phyloP scores from a whole-genome alignment of 2,888 invertebrate species.

The Melipona beecheii region DNA sequence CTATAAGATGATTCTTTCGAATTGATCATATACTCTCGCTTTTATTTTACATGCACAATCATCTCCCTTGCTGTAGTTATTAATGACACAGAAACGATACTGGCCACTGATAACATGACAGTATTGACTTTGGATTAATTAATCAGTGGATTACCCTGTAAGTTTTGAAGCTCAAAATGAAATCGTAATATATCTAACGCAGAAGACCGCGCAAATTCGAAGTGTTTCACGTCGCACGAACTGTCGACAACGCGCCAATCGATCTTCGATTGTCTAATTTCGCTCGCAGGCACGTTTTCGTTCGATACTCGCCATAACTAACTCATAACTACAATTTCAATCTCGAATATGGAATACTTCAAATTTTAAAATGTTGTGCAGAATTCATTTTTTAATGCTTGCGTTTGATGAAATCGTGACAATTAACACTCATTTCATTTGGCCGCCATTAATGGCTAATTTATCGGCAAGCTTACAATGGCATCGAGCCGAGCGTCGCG shows the following conservation, averaged over 20 bases:
- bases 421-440: neutral
- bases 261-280: slow-evolving; percentile 43
- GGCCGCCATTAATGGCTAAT: slow-evolving; percentile 25
- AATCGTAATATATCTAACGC: neutral
- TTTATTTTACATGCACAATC: too few relatives aligned
- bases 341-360: too few relatives aligned
- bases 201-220: neutral
- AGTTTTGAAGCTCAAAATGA: neutral
- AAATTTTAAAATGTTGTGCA: neutral
- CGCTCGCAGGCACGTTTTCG: neutral
- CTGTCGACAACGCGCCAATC: slow-evolving; percentile 65
- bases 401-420: too few relatives aligned
- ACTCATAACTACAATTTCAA: too few relatives aligned
- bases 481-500: slow-evolving; percentile 28
- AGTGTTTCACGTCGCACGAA: slow-evolving; percentile 36
- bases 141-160: too few relatives aligned
- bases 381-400: slow-evolving; percentile 2
- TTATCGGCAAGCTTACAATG: slow-evolving; percentile 56
- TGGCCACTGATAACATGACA: too few relatives aligned
- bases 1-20: too few relatives aligned
- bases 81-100: too few relatives aligned
- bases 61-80: too few relatives aligned
- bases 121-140: too few relatives aligned
- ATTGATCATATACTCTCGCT: too few relatives aligned
- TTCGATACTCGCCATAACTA: neutral